Evolutionary conservation across 2,797 vertebrate species (phyloP).

Genomic region (Percopsis omiscomaycus): DNA sequence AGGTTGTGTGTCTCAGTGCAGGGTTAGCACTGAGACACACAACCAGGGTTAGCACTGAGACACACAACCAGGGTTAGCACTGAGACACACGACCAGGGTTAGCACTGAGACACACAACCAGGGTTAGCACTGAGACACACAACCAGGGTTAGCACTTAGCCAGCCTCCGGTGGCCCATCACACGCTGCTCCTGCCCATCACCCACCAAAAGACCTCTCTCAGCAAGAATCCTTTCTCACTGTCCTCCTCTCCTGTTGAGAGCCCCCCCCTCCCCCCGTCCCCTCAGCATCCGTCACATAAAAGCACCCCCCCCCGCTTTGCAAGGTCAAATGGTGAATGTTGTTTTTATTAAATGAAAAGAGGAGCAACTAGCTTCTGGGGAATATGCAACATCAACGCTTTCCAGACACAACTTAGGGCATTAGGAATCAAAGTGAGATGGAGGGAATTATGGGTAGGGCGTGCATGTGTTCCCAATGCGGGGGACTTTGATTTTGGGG

Average conservation of each 20-base stretch:
- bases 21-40: too few species aligned
- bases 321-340: conserved; percentile 17
- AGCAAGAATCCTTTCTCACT: conserved; percentile 51
- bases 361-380: conserved; percentile 12
- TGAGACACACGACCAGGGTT: too few species aligned
- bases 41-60: too few species aligned
- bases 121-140: too few species aligned
- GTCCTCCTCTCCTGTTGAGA: background rate
- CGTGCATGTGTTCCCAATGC: background rate
- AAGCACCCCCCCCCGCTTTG: background rate
- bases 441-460: conserved; percentile 29
- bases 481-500: too few species aligned
- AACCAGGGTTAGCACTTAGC: too few species aligned
- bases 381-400: conserved; percentile 36
- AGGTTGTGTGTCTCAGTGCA: conserved; percentile 51
- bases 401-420: conserved; percentile 45
- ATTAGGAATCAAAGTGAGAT: conserved; percentile 44
- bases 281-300: background rate
- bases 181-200: conserved; percentile 26
- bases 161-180: conserved; percentile 51
- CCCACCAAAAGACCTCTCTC: conserved; percentile 35
- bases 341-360: conserved; percentile 43
- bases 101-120: too few species aligned
- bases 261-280: background rate
- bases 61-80: too few species aligned